Evolutionary conservation across 2,888 invertebrate genomes (phyloP), one percentile per base, ranked within the genome.

Genomic region (Drosophila subsilvestris): DNA sequence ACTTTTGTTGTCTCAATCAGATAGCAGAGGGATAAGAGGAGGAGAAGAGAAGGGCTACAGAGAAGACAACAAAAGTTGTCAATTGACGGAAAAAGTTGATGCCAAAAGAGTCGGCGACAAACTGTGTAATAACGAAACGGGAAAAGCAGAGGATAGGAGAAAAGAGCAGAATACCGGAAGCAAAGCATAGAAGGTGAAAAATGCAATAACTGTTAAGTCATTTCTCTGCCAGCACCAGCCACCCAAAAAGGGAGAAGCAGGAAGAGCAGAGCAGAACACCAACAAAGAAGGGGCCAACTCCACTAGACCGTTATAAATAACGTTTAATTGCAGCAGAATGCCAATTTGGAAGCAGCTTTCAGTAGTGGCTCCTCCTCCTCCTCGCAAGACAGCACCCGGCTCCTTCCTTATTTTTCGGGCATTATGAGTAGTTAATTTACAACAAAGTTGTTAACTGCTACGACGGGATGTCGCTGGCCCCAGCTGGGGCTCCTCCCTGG

Each of bases 271-370:
- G 37, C 2, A 14, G 7, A 37, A n/a, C 7, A 32, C 32, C 32
- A 32, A 32, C 32, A 44, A 27, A 51, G 29, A 50, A 43, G 45
- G 32, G 45, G 78, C 51, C 71, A 62, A 49, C 61, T 70, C 45
- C 55, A 61, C 73, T 81, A 89, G 89, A 89, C 86, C 88, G 78
- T 86, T 86, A 90, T 90, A 90, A 90, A 90, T 90, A 90, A 90
- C 88, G 74, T 88, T 90, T 90, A 90, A 90, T 90, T 90, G 90
- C 90, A 76, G 78, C 74, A 75, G 80, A 85, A 87, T 85, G 85
- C 86, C 89, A 85, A 84, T 83, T 71, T 81, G 57, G 67, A 48
- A 73, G 76, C 83, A 74, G 69, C 56, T 72, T 37, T 29, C 48
- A 48, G 32, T 43, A 50, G 63, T 45, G 63, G 44, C 63, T 62